Conservation (phyloP, 2,113 vertebrate species). For the Cebus imitator region DNA sequence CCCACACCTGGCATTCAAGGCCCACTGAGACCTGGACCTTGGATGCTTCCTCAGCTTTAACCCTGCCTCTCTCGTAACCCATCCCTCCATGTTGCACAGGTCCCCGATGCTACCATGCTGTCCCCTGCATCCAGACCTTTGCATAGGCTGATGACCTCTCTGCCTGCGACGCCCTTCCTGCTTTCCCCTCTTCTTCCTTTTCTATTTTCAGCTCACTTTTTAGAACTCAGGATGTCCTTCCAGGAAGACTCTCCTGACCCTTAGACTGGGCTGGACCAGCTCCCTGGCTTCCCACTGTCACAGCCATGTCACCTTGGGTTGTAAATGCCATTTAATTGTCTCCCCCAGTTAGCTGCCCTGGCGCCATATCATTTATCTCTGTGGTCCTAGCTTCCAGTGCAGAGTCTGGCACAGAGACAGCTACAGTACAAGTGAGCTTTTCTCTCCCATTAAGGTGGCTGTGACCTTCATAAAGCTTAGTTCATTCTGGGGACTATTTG, state of each 20-base stretch:
- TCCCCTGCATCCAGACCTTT: background rate
- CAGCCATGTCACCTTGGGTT: background rate
- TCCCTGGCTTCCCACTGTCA: background rate
- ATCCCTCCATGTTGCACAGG: background rate
- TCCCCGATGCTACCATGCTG: background rate
- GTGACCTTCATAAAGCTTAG: background rate
- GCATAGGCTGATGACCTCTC: background rate
- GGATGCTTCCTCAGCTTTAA: background rate
- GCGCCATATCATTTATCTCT: background rate
- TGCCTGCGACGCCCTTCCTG: background rate
- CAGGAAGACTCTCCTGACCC: background rate
- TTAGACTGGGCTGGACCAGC: background rate
- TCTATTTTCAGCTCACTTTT: background rate
- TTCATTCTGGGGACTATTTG: background rate
- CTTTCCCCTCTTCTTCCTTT: background rate
- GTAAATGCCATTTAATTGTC: background rate
- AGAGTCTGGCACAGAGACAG: background rate
- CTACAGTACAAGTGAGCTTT: background rate
- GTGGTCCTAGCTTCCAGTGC: background rate
- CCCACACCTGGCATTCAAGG: background rate
- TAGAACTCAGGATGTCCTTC: background rate
- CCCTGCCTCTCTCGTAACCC: background rate
- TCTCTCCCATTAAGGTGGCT: background rate
- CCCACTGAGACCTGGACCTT: background rate
- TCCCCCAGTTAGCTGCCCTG: too few relatives aligned